Conservation (phyloP, 2,797 vertebrate species). For the Columba guinea region DNA sequence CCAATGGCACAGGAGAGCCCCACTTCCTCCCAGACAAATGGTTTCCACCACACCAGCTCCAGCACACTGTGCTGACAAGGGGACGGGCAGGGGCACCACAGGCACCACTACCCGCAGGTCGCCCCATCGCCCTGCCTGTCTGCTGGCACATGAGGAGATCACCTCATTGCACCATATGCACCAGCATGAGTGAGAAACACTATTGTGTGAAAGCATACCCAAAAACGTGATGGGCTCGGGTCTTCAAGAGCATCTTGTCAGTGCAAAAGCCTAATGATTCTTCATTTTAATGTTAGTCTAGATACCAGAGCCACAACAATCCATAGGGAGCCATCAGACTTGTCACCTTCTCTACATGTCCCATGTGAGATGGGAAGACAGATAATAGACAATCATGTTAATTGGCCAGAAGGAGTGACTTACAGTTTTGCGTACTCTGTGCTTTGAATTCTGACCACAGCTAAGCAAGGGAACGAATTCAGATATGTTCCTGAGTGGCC, state of each 20-base stretch:
- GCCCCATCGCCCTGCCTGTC: neutral
- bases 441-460: neutral
- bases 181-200: neutral
- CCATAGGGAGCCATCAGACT: neutral
- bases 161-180: accelerated
- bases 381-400: neutral
- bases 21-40: accelerated
- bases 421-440: neutral
- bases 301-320: neutral
- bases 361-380: neutral
- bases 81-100: neutral
- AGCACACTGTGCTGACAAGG: accelerated
- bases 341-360: neutral
- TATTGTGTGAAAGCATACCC: neutral
- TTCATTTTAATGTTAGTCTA: neutral
- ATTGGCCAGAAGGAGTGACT: neutral
- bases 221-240: neutral
- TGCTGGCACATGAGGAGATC: accelerated
- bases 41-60: neutral
- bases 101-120: neutral
- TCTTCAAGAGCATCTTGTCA: neutral
- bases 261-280: neutral
- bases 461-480: neutral
- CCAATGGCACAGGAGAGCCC: accelerated
- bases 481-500: neutral